Base-by-base conservation (phyloP, 2,113 vertebrate species). In the Phaetusa simplex region DNA sequence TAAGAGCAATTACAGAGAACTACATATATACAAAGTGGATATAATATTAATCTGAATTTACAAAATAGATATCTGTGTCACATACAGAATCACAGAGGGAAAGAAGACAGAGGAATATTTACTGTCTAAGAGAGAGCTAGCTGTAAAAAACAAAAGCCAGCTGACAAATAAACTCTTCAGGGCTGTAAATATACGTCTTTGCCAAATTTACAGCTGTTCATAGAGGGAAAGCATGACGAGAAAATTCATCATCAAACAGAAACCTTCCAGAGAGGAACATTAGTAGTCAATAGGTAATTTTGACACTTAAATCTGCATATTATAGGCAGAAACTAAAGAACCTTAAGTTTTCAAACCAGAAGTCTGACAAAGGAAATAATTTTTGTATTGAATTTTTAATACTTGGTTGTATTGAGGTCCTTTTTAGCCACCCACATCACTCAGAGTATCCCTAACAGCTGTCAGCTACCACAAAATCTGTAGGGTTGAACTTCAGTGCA, bases 91-190 rank as follows among this genome's bases (percentile, higher is more conserved):
- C 74, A 93, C 59, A 80, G 45, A 91, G 79, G 62, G 23, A 92
- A 92, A 67, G 66, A 93, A 83, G 49, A 52, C 12, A 72, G 49
- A 81, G 59, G 24, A 95, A 74, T 93, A 91, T 94, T 87, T 96
- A 49, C 58, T n/a, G 6, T 82, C 9, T 88, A 42, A 90, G n/a
- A 81, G 45, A 64, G 6, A 90, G 5, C 3, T 71, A 84, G 61
- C 70, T 36, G n/a, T 34, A 59, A 71, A 82, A 94, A 86, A 38
- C 26, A 83, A 92, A 93, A 94, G 6, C 45, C 17, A 83, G 55
- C 42, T 95, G 76, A 56, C 26, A 95, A 88, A 81, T 47, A 78
- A 88, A 50, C 45, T 86, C n/a, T 79, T 93, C 36, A 88, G 40
- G 7, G 42, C 20, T 69, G 47, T 64, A 84, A 95, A 93, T 86